Evolutionary conservation across 2,888 invertebrate genomes (phyloP).

Genomic region (Loripinus fragilis): DNA sequence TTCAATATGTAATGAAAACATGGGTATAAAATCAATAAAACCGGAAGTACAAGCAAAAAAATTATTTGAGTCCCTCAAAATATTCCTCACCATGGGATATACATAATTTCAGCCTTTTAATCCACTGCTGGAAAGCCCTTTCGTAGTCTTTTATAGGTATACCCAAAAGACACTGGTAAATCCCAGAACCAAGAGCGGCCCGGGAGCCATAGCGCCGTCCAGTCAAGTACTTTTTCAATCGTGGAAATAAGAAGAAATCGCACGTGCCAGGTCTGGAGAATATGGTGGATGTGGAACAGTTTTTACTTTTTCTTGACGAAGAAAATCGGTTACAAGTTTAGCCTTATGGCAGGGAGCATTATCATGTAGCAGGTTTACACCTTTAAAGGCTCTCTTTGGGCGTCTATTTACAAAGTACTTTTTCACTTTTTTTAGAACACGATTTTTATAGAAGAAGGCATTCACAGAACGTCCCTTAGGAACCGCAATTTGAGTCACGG

Average conservation of each 20-base stretch:
- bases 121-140: no score
- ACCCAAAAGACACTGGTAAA: background rate
- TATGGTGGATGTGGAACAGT: conserved; percentile 11
- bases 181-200: no score
- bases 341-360: conserved; percentile 11
- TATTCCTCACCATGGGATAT: background rate
- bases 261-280: conserved; percentile 16
- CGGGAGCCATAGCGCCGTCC: background rate
- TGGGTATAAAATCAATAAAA: no score
- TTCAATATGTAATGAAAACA: no score
- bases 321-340: conserved; percentile 7
- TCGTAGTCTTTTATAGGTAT: conserved; percentile 4
- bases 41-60: no score
- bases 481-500: background rate
- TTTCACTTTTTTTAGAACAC: background rate
- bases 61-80: background rate
- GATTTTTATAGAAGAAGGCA: background rate
- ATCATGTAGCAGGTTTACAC: conserved; percentile 1
- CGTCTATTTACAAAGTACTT: background rate
- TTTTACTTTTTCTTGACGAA: background rate
- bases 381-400: background rate
- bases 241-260: conserved; percentile 3
- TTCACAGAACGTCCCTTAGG: background rate
- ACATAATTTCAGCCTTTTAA: background rate
- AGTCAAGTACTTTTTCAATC: background rate